Evolutionary conservation across 2,113 vertebrate genomes (phyloP).

Genomic region (Hemiprocne comata): DNA sequence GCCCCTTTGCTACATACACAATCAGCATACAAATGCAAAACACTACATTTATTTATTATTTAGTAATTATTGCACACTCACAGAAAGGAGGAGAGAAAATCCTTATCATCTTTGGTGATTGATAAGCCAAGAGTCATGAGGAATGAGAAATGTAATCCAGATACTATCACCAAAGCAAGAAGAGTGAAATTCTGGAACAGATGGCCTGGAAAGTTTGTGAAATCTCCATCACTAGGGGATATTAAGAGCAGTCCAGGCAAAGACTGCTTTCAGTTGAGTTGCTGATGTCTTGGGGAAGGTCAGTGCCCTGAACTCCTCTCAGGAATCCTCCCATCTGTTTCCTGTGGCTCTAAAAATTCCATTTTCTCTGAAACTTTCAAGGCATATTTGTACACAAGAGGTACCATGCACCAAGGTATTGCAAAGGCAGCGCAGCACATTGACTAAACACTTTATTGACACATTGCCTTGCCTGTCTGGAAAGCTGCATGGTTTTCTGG

Average conservation of each 20-base stretch:
- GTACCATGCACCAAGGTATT: background rate
- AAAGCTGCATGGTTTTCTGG: background rate
- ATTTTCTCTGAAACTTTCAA: background rate
- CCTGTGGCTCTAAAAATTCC: background rate
- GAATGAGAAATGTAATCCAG: background rate
- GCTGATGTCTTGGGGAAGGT: background rate
- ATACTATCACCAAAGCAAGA: background rate
- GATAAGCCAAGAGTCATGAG: background rate
- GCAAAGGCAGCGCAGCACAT: background rate
- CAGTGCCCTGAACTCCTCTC: background rate
- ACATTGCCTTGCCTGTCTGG: background rate
- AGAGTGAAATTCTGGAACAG: slow-evolving; percentile 5
- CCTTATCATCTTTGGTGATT: background rate
- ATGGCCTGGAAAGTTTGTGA: slow-evolving; percentile 29
- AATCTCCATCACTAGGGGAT: background rate
- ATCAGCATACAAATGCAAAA: background rate
- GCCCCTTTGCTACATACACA: rapidly evolving
- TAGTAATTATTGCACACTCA: background rate
- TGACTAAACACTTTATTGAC: rapidly evolving
- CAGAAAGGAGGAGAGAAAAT: background rate
- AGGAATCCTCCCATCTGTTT: background rate
- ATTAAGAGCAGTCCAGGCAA: slow-evolving; percentile 13
- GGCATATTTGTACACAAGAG: background rate
- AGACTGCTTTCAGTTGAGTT: background rate
- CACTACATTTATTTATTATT: background rate